Evolutionary conservation across 2,888 invertebrate species (phyloP), one percentile per base, ranked within the genome.

Genomic region (Cheilosia pagana): DNA sequence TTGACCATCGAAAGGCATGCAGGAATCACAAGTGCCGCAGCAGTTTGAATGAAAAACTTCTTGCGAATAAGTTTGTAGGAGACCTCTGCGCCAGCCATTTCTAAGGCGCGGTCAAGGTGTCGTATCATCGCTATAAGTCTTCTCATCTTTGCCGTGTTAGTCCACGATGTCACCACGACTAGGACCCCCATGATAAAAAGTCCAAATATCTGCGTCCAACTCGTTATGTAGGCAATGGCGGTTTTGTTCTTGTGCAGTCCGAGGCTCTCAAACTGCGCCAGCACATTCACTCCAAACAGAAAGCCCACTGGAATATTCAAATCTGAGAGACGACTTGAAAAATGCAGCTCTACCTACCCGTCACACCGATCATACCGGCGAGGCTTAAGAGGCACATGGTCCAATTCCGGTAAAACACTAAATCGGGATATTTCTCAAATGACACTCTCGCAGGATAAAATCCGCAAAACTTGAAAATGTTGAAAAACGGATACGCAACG

Each of bases 1-100:
- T 89, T 89, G 21, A 89, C 87, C 89, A 89, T 89, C 2, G 89
- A 89, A 7, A 89, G 70, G n/a, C 78, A 75, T 14, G 87, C 79
- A 4, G 89, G 88, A 23, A 89, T 86, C 5, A 88, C n/a, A 0
- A 88, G 77, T 4, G 88, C 81, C 14, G 87, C 62, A 5, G 68
- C 65, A 0, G 88, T 85, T 78, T 88, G 87, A 5, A 88, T 55
- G 16, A 88, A 87, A 0, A 89, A 81, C 12, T 70, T 81, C 19
- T 78, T 86, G 6, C 88, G 86, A 67, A 88, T 53, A 0, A 10
- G 23, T 0, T 48, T 70, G 48, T 89, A 89, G n/a, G 87, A 83
- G 4, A 88, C 72, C 12, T 74, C 75, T 0, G 86, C 85, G 6
- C 86, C 87, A 0, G 83, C 68, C 10, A 87, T 67, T 23, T 81